Base-by-base conservation (phyloP, 2,797 vertebrate species). In the Remorina albescens region DNA sequence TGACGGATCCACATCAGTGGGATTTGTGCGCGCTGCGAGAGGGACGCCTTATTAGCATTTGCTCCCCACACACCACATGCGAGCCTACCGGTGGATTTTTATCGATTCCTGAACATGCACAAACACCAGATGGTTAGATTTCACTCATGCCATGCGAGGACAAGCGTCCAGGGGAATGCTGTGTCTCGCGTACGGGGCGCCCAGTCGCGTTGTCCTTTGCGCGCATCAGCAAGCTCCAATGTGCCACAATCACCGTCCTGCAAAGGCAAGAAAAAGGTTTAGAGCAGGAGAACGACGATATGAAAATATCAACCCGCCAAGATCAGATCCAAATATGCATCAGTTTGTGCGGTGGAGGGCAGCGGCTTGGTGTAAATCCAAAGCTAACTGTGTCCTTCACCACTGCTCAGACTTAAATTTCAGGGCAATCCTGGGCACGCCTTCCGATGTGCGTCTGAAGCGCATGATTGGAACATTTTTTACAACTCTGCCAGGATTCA, bases 401-500 rank as follows among this genome's bases (percentile, higher is more conserved):
- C 54, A 8, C 39, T 6, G 68, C 82, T 67, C 76, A 59, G 41
- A 81, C 75, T 90, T 86, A 64, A 75, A 91, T 92, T 91, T 88
- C 92, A 93, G 81, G 85, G 80, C 82, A 86, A 67, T 32, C 37
- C 0, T 80, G 82, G 91, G 54, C 88, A 87, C 91, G 92, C 91
- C 91, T 88, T 61, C 81, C 76, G 41, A 42, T 46, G 63, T 59
- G 89, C 88, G 87, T 92, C 80, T 16, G 82, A 67, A 68, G 73
- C 78, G 81, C 89, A 57, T 77, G 89, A 94, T 91, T 92, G 93
- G 93, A 73, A 67, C 71, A 58, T 58, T 67, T 90, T 87, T 86
- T 86, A 89, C 88, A 91, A 88, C 90, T 86, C 68, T 67, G 69
- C 64, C 78, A 74, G 63, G 63, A 82, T 77, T 68, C 54, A 75